phyloP scores from a whole-genome alignment of 2,113 vertebrate species.

The Podiceps cristatus region DNA sequence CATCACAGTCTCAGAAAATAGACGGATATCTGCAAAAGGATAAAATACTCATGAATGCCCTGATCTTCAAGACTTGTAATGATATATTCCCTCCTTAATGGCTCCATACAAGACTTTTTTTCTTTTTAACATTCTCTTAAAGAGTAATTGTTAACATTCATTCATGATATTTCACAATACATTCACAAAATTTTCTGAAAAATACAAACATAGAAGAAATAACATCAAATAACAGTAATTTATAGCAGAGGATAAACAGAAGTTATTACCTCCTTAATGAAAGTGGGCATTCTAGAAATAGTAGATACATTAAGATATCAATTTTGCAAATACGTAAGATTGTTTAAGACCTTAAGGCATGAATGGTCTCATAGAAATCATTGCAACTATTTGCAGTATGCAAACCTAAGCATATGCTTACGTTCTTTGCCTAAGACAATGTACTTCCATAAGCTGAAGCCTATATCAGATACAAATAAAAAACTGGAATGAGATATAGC shows the following conservation, averaged over 20 bases:
- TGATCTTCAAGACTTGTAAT: background rate
- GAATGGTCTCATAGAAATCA: background rate
- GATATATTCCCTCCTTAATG: background rate
- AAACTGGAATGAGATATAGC: background rate
- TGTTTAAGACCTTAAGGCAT: background rate
- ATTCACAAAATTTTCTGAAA: background rate
- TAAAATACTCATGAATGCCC: background rate
- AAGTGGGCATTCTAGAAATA: background rate
- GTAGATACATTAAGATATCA: background rate
- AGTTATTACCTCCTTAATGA: background rate
- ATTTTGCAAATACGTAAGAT: background rate
- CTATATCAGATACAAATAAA: background rate
- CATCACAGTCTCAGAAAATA: background rate
- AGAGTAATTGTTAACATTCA: background rate
- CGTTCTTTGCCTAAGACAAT: background rate
- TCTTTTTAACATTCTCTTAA: background rate
- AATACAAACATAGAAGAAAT: background rate
- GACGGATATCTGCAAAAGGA: background rate
- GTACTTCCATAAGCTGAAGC: background rate
- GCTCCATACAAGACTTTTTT: background rate
- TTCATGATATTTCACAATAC: background rate
- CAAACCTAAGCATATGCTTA: background rate
- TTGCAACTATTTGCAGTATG: background rate
- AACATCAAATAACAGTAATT: background rate
- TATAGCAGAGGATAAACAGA: background rate